Conservation (phyloP, 1,140 invertebrate genomes). For the Neocloeon triangulifer region DNA sequence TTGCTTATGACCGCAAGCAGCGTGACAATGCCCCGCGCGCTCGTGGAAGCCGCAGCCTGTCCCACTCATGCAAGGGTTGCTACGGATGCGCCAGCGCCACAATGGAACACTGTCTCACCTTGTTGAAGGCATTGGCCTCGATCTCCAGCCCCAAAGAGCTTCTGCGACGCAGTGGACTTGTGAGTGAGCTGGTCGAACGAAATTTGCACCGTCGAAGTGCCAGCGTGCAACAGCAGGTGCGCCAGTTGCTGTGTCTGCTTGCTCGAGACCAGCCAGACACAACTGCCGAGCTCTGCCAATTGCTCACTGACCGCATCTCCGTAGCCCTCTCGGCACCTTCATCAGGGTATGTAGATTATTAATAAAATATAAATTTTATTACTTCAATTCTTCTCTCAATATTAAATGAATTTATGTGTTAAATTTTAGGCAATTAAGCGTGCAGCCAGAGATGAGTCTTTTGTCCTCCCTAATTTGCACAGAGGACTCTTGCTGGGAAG, state of each 20-base stretch:
- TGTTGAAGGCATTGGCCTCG: conserved; percentile 75
- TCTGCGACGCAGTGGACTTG: conserved; percentile 65
- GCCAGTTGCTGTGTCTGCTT: conserved; percentile 70
- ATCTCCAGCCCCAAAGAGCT: conserved; percentile 51
- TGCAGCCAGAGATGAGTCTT: conserved; percentile 71
- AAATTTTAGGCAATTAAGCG: no score
- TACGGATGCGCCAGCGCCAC: conserved; percentile 70
- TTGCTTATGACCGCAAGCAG: conserved; percentile 78
- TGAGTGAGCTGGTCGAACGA: conserved; percentile 74
- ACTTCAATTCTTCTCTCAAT: no score
- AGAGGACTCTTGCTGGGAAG: conserved; percentile 89
- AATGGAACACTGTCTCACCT: conserved; percentile 80
- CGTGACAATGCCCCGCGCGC: conserved; percentile 15
- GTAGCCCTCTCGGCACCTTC: no score
- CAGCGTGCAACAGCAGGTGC: conserved; percentile 61
- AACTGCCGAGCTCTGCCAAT: conserved; percentile 61
- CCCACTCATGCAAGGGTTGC: conserved; percentile 21
- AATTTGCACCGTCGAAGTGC: conserved; percentile 50
- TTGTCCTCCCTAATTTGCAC: conserved; percentile 70
- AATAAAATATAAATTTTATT: no score
- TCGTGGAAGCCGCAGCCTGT: background rate
- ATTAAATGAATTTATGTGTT: no score
- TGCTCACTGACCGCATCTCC: conserved; percentile 63
- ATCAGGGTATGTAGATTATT: no score
- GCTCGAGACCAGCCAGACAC: conserved; percentile 72